Conservation (phyloP, 2,888 invertebrate genomes). For the Petrolisthes cinctipes region DNA sequence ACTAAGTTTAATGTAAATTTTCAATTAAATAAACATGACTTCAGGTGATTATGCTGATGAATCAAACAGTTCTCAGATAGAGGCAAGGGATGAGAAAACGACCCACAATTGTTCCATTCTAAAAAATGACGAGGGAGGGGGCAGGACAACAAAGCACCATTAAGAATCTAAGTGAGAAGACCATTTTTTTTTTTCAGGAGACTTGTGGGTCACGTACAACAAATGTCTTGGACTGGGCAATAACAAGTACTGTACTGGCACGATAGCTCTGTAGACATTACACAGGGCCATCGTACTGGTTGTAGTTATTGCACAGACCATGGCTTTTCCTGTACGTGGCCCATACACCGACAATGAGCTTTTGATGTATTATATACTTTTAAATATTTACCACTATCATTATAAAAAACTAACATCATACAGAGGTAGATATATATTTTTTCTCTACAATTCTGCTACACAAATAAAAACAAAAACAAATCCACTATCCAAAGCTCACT, state of each 20-base stretch:
- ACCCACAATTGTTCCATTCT: not conserved
- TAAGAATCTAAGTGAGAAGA: slow-evolving; percentile 5
- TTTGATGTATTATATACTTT: not conserved
- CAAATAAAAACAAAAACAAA: not conserved
- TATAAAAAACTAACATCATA: not conserved
- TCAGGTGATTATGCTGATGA: too few species aligned
- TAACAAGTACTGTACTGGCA: too few species aligned
- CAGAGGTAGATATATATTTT: too few species aligned
- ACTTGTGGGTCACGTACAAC: not conserved
- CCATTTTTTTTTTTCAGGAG: not conserved
- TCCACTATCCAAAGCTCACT: slow-evolving; percentile 45
- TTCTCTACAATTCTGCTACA: not conserved
- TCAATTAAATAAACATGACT: too few species aligned
- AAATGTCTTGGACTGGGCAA: too few species aligned
- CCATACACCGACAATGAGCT: not conserved
- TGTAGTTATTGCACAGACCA: too few species aligned
- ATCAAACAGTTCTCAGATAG: too few species aligned
- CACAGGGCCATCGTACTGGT: too few species aligned
- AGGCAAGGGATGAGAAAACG: too few species aligned
- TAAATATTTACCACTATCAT: not conserved
- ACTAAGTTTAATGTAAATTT: too few species aligned
- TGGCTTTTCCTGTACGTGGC: too few species aligned
- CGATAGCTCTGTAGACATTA: too few species aligned
- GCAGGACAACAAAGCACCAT: slow-evolving; percentile 10
- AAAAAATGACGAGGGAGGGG: slow-evolving; percentile 5